Percentiles rank a stretch among this genome's conserved stretches.
Evolutionary conservation across 2,797 vertebrate genomes (phyloP).

Genomic region (Siniperca obscura): DNA sequence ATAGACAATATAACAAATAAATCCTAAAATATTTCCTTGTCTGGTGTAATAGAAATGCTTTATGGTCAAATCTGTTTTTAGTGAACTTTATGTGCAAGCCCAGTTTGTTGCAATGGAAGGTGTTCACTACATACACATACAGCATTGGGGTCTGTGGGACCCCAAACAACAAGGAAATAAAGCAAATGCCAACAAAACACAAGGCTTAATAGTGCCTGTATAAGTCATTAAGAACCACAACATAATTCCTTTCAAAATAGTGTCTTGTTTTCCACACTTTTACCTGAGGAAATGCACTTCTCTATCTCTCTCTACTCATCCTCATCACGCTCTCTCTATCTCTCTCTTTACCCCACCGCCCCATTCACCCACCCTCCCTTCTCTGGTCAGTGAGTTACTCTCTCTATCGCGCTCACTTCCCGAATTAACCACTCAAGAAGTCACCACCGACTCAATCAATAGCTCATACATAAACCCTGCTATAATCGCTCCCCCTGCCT

Average conservation of each 20-base stretch:
- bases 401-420: slow-evolving; percentile 90
- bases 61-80: neutral
- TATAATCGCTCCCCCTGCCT: slow-evolving; percentile 85
- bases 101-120: neutral
- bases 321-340: slow-evolving; percentile 56
- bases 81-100: neutral
- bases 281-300: slow-evolving; percentile 53
- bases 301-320: slow-evolving; percentile 40
- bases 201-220: slow-evolving; percentile 1
- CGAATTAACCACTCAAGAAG: slow-evolving; percentile 92
- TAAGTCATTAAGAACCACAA: slow-evolving; percentile 22
- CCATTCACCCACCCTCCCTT: slow-evolving; percentile 64
- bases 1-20: neutral
- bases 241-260: slow-evolving; percentile 46
- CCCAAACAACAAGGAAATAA: neutral
- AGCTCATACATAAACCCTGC: slow-evolving; percentile 91
- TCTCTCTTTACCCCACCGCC: slow-evolving; percentile 53
- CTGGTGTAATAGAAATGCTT: neutral
- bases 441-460: slow-evolving; percentile 91
- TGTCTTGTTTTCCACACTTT: slow-evolving; percentile 55
- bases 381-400: slow-evolving; percentile 87
- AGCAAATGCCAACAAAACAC: neutral
- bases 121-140: neutral
- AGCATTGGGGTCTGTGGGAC: neutral
- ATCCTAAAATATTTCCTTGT: no score